These are phyloP conservation scores for Pseudorectes ferrugineus DNA, from an alignment of 2,113 vertebrate species.

Conservation along the genomic window DNA sequence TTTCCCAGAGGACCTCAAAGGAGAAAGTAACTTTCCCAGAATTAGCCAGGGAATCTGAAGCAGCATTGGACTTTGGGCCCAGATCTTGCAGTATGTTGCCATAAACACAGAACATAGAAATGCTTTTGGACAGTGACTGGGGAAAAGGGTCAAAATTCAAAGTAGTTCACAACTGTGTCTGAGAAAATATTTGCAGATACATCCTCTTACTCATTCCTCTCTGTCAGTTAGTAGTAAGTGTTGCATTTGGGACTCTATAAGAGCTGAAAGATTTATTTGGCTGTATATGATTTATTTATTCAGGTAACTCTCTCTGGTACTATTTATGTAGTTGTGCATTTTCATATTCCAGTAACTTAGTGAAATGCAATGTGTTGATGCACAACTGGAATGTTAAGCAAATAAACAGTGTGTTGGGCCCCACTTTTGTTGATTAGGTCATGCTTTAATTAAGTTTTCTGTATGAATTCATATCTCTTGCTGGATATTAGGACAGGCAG, in stretches of 20 bases:
- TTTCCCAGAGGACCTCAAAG: background rate
- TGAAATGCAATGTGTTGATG: background rate
- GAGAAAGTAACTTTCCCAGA: background rate
- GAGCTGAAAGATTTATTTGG: slow-evolving; percentile 23
- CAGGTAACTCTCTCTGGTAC: slow-evolving; percentile 2
- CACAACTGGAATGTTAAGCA: background rate
- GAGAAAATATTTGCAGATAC: background rate
- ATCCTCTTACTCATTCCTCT: slow-evolving; percentile 1
- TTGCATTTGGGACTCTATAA: background rate
- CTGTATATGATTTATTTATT: background rate
- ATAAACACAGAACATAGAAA: background rate
- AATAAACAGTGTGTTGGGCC: background rate
- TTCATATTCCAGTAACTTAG: background rate
- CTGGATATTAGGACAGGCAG: background rate
- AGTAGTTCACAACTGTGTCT: background rate
- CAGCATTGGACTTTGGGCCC: background rate
- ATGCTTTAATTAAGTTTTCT: background rate
- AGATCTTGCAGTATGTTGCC: background rate
- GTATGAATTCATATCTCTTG: background rate
- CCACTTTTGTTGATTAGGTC: background rate
- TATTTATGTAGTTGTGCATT: background rate
- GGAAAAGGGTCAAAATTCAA: background rate
- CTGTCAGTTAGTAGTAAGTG: background rate
- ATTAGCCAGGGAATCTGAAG: background rate
- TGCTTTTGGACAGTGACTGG: background rate